Percentiles rank a stretch among this genome's conserved stretches.
Evolutionary conservation across 2,888 invertebrate genomes (phyloP).

Genomic region (Agrotis puta): DNA sequence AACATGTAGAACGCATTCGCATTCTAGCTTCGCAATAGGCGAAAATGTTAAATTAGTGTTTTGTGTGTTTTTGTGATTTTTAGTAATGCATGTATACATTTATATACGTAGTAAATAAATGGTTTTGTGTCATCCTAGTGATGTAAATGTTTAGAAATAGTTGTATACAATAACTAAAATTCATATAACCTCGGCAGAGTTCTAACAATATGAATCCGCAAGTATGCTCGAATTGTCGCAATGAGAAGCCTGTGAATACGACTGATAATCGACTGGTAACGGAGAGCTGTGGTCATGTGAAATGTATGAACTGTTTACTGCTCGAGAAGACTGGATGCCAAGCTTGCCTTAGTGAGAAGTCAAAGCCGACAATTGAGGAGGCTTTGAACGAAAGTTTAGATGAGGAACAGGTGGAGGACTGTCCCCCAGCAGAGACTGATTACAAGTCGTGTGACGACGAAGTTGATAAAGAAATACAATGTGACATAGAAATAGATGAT

Average conservation of each 20-base stretch:
- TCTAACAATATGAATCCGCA: slow-evolving; percentile 83
- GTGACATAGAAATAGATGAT: slow-evolving; percentile 66
- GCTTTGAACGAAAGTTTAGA: slow-evolving; percentile 52
- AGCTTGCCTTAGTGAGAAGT: slow-evolving; percentile 83
- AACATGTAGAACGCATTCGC: slow-evolving; percentile 53
- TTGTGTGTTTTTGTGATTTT: slow-evolving; percentile 43
- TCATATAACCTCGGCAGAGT: slow-evolving; percentile 73
- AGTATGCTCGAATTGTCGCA: slow-evolving; percentile 92
- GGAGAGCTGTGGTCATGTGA: slow-evolving; percentile 94
- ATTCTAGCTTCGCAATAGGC: slow-evolving; percentile 61
- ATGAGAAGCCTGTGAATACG: slow-evolving; percentile 88
- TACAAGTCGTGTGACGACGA: slow-evolving; percentile 59
- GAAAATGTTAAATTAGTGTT: slow-evolving; percentile 62
- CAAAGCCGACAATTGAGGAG: slow-evolving; percentile 55
- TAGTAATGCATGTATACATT: slow-evolving; percentile 28
- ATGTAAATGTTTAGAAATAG: slow-evolving; percentile 56
- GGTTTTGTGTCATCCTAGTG: slow-evolving; percentile 39
- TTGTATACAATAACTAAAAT: slow-evolving; percentile 33
- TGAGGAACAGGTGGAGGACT: slow-evolving; percentile 54
- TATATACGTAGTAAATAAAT: slow-evolving; percentile 19
- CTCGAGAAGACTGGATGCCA: slow-evolving; percentile 92
- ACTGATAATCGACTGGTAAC: slow-evolving; percentile 92
- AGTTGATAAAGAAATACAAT: slow-evolving; percentile 47
- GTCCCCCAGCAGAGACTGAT: slow-evolving; percentile 54
- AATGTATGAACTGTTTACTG: slow-evolving; percentile 94